Conservation (phyloP, 2,888 invertebrate genomes). For the Xestobium rufovillosum region DNA sequence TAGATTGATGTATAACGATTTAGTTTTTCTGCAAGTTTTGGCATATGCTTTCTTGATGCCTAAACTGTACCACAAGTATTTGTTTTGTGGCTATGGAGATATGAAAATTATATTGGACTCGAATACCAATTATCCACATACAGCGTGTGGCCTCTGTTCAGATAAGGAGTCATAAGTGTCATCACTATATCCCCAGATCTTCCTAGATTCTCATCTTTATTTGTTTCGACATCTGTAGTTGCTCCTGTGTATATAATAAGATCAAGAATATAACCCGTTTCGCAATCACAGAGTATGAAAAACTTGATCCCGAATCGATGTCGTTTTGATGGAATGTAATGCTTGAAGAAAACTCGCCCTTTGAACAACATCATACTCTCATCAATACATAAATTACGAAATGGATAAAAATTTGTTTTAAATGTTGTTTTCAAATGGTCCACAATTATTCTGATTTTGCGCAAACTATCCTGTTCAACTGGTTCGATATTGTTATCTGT, state of each 20-base stretch:
- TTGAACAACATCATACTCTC: conserved; percentile 19
- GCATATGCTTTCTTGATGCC: conserved; percentile 14
- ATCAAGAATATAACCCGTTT: conserved; percentile 24
- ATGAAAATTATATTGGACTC: conserved; percentile 18
- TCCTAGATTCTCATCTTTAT: conserved; percentile 10
- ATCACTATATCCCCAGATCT: conserved; percentile 19
- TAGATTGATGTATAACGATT: conserved; percentile 4
- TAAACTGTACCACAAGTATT: conserved; percentile 15
- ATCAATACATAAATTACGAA: conserved; percentile 18
- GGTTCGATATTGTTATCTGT: conserved; percentile 10
- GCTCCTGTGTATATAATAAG: conserved; percentile 25
- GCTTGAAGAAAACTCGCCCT: conserved; percentile 18
- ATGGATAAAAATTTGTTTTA: conserved; percentile 12
- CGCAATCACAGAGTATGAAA: conserved; percentile 15
- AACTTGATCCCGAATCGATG: conserved; percentile 11
- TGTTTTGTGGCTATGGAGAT: conserved; percentile 10
- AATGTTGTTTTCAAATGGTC: conserved; percentile 10
- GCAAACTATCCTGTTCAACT: conserved; percentile 13
- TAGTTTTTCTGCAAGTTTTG: conserved; percentile 11
- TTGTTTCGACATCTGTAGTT: conserved; percentile 13
- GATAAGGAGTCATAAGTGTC: conserved; percentile 16
- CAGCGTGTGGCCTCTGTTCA: conserved; percentile 21
- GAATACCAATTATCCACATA: conserved; percentile 26
- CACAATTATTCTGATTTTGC: conserved; percentile 13
- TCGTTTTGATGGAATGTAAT: conserved; percentile 18